Base-by-base conservation (phyloP, 2,888 invertebrate genomes). In the Ganaspis brasiliensis region DNA sequence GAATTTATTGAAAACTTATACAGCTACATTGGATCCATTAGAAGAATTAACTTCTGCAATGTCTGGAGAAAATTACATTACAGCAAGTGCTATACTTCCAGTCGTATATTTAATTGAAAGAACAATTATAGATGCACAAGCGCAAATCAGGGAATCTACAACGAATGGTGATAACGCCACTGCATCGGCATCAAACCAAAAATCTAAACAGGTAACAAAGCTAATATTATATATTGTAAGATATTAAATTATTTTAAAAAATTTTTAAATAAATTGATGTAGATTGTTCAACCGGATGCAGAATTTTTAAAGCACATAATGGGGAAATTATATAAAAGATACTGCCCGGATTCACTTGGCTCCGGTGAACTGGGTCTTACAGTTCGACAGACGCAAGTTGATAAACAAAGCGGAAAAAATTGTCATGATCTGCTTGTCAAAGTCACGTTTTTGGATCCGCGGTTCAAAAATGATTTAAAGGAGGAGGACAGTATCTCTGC, bases 371-470 rank as follows among this genome's bases (percentile, higher is more conserved):
- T 45, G 9, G 45, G 45, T 45, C 45, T 45, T 8, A 45, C 9
- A 45, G 45, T 45, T 8, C 9, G 14, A 12, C 45, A 45, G n/a
- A 45, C 45, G 12, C 10, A 45, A 45, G 45, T 45, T n/a, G 45
- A 45, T 45, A 12, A 3, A 10, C 45, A 9, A 45, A 45, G 10
- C 12, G 45, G 45, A 10, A 26, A n/a, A 57, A 57, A 57, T 10
- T 57, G 57, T 57, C 57, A 57, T 16, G 21, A 24, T 57, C 57
- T 57, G 8, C 57, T 57, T 9, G 16, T 57, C 26, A n/a, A 57
- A 57, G 9, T 26, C 24, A 16, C 57, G n/a, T 57, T 57, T 26
- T n/a, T 57, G 26, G 57, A 26, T 57, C 57, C 57, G 16, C 0
- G 57, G 16, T 57, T 57, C 12, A 57, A 26, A 57, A 26, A 57